These are phyloP conservation scores for Manis crassicaudata DNA, from an alignment of 2,797 vertebrate species.

Conservation along the genomic window DNA sequence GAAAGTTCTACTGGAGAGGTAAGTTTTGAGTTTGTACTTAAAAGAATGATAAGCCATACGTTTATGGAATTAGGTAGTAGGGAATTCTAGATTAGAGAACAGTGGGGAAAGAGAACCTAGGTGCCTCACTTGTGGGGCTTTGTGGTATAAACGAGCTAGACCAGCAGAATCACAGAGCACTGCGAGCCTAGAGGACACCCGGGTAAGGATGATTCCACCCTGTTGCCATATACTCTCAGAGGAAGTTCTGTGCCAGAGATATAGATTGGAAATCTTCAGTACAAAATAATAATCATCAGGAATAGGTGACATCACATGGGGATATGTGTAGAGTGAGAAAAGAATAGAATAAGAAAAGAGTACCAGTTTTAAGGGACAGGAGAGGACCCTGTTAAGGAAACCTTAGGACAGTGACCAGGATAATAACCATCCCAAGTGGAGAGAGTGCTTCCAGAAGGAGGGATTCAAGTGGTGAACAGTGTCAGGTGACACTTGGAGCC, in stretches of 20 bases:
- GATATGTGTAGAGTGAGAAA: background rate
- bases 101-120: background rate
- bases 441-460: background rate
- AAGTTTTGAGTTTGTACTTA: background rate
- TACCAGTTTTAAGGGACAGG: background rate
- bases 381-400: background rate
- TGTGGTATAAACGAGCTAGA: background rate
- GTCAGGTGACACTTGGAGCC: background rate
- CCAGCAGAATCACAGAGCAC: background rate
- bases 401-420: background rate
- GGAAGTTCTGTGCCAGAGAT: background rate
- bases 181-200: background rate
- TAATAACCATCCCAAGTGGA: background rate
- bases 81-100: background rate
- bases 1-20: background rate
- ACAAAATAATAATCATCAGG: background rate
- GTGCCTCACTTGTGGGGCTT: background rate
- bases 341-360: background rate
- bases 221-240: background rate
- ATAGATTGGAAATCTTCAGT: background rate
- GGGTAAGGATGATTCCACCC: background rate
- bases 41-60: background rate
- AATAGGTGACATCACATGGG: background rate
- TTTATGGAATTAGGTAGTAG: background rate
- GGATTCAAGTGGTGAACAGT: background rate